Conservation (phyloP, 64 coral and sea anemone species). For the Montipora efflorescens region DNA sequence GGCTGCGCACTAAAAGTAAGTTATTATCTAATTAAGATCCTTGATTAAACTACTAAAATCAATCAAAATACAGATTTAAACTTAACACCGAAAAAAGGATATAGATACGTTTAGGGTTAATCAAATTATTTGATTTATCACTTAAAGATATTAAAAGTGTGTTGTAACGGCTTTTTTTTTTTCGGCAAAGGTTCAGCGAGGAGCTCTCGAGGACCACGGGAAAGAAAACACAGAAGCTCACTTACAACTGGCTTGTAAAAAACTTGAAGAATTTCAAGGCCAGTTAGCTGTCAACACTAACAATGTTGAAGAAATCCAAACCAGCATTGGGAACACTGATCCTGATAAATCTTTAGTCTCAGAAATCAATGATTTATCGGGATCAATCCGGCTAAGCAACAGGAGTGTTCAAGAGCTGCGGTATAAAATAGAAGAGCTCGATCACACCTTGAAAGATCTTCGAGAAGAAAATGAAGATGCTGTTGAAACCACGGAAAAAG, state of each 20-base stretch:
- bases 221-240: neutral
- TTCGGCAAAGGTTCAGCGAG: neutral
- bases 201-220: neutral
- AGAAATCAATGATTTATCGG: neutral
- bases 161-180: neutral
- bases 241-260: neutral
- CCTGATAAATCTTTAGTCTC: too few relatives aligned
- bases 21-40: neutral
- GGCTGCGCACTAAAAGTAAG: neutral
- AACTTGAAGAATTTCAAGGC: conserved; percentile 1
- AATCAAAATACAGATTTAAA: too few relatives aligned
- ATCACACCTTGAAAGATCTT: too few relatives aligned
- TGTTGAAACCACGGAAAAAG: neutral
- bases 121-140: neutral
- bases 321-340: too few relatives aligned
- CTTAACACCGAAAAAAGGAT: too few relatives aligned
- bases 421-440: too few relatives aligned
- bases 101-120: too few relatives aligned
- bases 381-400: too few relatives aligned
- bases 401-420: too few relatives aligned
- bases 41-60: neutral
- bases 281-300: neutral
- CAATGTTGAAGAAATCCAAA: neutral
- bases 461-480: too few relatives aligned
- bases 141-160: neutral